These are phyloP conservation scores for Zosterops pallidus DNA, from an alignment of 2,113 vertebrate species.

Conservation along the genomic window DNA sequence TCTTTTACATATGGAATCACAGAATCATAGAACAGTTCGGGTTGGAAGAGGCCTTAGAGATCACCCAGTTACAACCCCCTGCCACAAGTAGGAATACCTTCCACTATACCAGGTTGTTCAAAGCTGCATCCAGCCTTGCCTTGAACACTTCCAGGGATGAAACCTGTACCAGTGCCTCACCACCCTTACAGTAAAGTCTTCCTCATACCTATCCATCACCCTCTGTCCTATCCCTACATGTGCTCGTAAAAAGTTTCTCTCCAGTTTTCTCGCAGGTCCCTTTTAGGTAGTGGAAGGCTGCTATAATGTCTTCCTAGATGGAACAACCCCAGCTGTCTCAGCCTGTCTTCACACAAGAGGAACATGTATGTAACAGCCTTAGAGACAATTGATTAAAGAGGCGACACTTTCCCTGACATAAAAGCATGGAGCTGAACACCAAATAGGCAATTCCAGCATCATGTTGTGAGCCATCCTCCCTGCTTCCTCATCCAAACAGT, in stretches of 20 bases:
- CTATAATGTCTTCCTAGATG: background rate
- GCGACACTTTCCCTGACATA: background rate
- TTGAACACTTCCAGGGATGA: background rate
- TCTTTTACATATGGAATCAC: background rate
- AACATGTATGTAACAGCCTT: background rate
- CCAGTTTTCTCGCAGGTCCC: background rate
- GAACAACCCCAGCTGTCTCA: background rate
- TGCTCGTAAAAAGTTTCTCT: background rate
- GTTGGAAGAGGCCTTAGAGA: background rate
- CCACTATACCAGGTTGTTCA: background rate
- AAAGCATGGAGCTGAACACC: background rate
- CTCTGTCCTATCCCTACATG: background rate
- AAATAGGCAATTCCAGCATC: background rate
- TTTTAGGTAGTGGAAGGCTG: background rate
- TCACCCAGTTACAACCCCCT: background rate
- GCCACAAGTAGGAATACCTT: background rate
- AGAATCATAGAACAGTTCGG: background rate
- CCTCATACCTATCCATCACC: background rate
- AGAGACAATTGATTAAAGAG: background rate
- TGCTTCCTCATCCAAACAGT: background rate
- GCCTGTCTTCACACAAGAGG: background rate
- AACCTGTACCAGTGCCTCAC: background rate
- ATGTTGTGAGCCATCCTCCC: background rate
- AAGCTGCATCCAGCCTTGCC: background rate
- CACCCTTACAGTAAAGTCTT: background rate